A percentile compares a stretch with the other conserved stretches of the same genome.
Evolutionary conservation across 1,140 invertebrate genomes (phyloP).

Genomic region (Cydia pomonella): DNA sequence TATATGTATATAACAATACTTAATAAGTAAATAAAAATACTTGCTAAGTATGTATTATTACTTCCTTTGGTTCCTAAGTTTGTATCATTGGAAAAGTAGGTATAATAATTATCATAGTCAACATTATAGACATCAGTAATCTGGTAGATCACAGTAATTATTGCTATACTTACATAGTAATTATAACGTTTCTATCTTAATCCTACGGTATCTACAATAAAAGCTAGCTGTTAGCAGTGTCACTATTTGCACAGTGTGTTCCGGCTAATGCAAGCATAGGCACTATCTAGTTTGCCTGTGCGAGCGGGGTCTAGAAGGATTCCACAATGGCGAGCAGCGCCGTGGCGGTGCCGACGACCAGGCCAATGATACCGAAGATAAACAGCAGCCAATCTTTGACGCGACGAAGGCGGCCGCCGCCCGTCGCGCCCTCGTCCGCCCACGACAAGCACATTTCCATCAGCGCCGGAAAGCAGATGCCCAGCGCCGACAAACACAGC

Average conservation of each 20-base stretch:
- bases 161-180: neutral
- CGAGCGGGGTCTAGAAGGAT: slow-evolving; percentile 49
- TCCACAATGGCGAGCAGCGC: slow-evolving; percentile 83
- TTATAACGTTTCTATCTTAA: slow-evolving; percentile 4
- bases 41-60: neutral
- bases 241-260: slow-evolving; percentile 22
- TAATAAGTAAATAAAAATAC: no score
- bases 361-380: slow-evolving; percentile 84
- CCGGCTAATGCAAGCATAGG: neutral
- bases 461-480: slow-evolving; percentile 93
- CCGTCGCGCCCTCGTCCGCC: neutral
- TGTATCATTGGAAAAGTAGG: neutral
- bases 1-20: no score
- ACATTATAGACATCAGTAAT: neutral
- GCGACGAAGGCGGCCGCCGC: slow-evolving; percentile 66
- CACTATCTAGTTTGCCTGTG: neutral
- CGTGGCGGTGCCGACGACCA: slow-evolving; percentile 86
- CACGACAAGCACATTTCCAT: slow-evolving; percentile 83
- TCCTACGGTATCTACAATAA: slow-evolving; percentile 13
- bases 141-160: slow-evolving; percentile 4
- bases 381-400: slow-evolving; percentile 83
- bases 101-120: neutral
- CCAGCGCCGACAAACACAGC: slow-evolving; percentile 90
- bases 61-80: neutral
- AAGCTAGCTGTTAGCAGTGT: slow-evolving; percentile 19